Evolutionary conservation across 1,140 invertebrate genomes (phyloP).

Genomic region (Drosophila sp.): DNA sequence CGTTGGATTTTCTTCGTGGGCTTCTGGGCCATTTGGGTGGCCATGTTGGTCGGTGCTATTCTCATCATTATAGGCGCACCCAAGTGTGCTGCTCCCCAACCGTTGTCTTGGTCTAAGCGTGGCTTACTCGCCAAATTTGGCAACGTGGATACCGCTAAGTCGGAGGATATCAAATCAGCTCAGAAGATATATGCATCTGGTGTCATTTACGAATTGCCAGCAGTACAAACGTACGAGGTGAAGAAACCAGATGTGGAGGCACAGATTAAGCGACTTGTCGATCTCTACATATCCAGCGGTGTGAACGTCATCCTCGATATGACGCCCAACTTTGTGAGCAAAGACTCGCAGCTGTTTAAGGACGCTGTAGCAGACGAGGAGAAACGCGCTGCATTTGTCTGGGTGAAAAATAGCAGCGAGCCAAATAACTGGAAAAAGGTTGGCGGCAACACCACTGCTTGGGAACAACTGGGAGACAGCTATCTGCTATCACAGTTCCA

Average conservation of each 20-base stretch:
- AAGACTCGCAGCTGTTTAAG: constrained; percentile 80
- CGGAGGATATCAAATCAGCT: constrained; percentile 45
- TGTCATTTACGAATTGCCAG: constrained; percentile 78
- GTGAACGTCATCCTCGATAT: constrained; percentile 85
- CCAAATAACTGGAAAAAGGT: constrained; percentile 91
- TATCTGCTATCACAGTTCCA: constrained; percentile 87
- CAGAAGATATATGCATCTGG: constrained; percentile 65
- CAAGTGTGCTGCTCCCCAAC: constrained; percentile 90
- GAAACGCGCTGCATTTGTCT: constrained; percentile 76
- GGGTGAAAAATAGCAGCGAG: constrained; percentile 42
- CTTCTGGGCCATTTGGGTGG: constrained; percentile 94
- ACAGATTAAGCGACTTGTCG: constrained; percentile 67
- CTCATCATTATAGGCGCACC: constrained; percentile 93
- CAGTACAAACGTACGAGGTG: constrained; percentile 67
- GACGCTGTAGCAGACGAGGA: constrained; percentile 70
- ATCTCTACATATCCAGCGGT: constrained; percentile 57
- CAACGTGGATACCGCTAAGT: constrained; percentile 33
- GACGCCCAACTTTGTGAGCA: constrained; percentile 85
- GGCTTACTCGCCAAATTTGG: constrained; percentile 73
- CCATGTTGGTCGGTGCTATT: constrained; percentile 93
- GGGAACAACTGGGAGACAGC: constrained; percentile 86
- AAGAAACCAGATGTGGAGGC: constrained; percentile 62
- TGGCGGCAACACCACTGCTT: constrained; percentile 86
- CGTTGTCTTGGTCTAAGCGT: constrained; percentile 88
- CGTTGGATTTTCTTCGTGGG: constrained; percentile 93